These are phyloP conservation scores for Suricata suricatta DNA, from an alignment of 2,113 vertebrate genomes.

Conservation along the genomic window DNA sequence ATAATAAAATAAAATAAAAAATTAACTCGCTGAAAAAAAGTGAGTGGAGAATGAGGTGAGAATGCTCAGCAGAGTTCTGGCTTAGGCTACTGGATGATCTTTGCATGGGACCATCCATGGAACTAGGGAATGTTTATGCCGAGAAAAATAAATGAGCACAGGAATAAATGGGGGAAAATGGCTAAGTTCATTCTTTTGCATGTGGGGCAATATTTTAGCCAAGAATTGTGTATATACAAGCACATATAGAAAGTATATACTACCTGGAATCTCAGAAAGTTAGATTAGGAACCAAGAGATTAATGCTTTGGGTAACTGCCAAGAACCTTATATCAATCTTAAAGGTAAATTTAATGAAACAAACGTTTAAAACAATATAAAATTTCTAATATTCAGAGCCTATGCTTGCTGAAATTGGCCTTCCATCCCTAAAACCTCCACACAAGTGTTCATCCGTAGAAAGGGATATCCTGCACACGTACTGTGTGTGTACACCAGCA, in stretches of 20 bases:
- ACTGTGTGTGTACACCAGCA: not conserved
- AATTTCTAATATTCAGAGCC: not conserved
- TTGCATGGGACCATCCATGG: not conserved
- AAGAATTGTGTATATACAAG: not conserved
- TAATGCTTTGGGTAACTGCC: not conserved
- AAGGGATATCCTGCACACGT: fast-evolving
- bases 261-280: not conserved
- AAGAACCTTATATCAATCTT: not conserved
- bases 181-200: not conserved
- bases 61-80: not conserved
- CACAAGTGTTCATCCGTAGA: not conserved
- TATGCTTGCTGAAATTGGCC: not conserved
- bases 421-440: not conserved
- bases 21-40: too few species aligned
- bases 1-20: too few species aligned
- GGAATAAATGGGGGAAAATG: not conserved
- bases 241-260: not conserved
- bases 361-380: not conserved
- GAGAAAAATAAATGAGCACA: not conserved
- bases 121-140: not conserved
- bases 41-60: not conserved
- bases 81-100: not conserved
- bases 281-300: not conserved
- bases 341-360: not conserved
- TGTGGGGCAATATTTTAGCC: not conserved